Conservation (phyloP, 2,113 vertebrate species). For the Rhombomys opimus region DNA sequence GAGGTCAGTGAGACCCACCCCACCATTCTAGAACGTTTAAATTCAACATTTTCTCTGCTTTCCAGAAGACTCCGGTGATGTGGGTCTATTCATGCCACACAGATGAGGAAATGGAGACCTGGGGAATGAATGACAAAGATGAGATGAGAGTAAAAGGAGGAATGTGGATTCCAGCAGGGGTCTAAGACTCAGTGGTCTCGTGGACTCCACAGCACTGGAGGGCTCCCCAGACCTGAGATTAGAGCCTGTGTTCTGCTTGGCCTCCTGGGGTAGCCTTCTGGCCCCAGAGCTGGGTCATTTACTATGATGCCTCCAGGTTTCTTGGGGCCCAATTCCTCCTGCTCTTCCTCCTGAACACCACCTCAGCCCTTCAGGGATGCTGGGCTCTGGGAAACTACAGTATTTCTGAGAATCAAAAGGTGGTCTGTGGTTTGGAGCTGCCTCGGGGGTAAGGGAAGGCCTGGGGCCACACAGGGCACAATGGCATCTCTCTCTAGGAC, state of each 20-base stretch:
- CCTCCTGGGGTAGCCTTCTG: neutral
- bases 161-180: neutral
- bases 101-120: neutral
- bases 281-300: neutral
- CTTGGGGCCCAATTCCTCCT: constrained; percentile 21
- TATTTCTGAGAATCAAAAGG: constrained; percentile 73
- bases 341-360: constrained; percentile 9
- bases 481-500: constrained; percentile 48
- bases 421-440: constrained; percentile 60
- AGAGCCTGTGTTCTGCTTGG: neutral
- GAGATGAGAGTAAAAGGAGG: neutral
- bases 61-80: neutral
- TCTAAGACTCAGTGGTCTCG: too few relatives aligned
- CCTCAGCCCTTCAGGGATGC: neutral
- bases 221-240: neutral
- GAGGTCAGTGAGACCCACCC: neutral
- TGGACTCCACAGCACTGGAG: neutral
- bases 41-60: neutral
- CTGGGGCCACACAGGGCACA: constrained; percentile 48
- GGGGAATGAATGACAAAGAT: neutral
- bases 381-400: constrained; percentile 65
- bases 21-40: neutral
- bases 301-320: constrained; percentile 32
- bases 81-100: neutral
- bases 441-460: constrained; percentile 61